Evolutionary conservation across 2,113 vertebrate genomes (phyloP).

Genomic region (Mola mola): DNA sequence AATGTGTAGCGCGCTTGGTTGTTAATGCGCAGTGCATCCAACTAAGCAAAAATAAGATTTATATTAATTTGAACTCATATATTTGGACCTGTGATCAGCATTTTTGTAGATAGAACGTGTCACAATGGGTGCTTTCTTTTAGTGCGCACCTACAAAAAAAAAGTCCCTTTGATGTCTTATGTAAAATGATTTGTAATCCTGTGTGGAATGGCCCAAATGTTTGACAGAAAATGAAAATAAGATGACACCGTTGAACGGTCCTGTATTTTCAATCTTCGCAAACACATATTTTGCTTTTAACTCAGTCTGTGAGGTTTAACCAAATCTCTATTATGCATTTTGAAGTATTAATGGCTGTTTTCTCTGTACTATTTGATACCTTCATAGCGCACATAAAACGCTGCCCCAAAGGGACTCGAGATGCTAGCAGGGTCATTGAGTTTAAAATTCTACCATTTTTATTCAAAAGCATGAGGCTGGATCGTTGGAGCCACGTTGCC

Average conservation of each 20-base stretch:
- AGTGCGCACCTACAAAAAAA: background rate
- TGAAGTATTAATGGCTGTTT: background rate
- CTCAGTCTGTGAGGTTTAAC: slow-evolving; percentile 10
- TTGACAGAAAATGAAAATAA: slow-evolving; percentile 18
- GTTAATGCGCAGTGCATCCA: no score
- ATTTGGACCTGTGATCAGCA: background rate
- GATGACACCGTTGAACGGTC: background rate
- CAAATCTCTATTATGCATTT: background rate
- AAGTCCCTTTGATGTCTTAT: background rate
- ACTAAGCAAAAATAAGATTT: no score
- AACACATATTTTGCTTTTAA: background rate
- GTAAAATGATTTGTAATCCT: background rate
- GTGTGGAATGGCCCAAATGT: background rate
- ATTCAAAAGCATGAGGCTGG: background rate
- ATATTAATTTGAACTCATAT: background rate
- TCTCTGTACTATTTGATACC: slow-evolving; percentile 3
- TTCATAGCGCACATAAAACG: slow-evolving; percentile 20
- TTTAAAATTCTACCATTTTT: slow-evolving; percentile 7
- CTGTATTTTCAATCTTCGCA: slow-evolving; percentile 18
- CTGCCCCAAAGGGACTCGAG: background rate
- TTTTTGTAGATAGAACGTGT: background rate
- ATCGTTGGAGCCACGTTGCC: background rate
- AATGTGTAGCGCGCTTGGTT: no score
- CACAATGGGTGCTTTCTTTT: background rate
- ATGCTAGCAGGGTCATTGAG: slow-evolving; percentile 6